Conservation (phyloP, 2,797 vertebrate species). For the Antrozous pallidus region DNA sequence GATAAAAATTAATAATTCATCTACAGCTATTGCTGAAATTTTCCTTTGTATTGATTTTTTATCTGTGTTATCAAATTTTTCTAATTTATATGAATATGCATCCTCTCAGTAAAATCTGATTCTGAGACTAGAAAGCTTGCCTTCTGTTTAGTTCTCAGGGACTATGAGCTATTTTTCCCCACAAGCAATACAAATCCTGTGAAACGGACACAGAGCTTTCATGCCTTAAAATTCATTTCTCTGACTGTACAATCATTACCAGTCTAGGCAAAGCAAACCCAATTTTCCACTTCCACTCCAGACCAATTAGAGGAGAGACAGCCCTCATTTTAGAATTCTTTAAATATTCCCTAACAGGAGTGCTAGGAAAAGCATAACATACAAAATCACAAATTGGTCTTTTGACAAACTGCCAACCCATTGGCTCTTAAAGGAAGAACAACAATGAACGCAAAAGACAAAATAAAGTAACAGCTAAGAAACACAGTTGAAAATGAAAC, state of each 20-base stretch:
- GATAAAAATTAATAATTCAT: conserved; percentile 17
- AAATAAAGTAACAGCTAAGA: conserved; percentile 26
- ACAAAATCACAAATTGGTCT: conserved; percentile 19
- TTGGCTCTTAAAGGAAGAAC: conserved; percentile 26
- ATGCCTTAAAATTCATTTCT: conserved; percentile 29
- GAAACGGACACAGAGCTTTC: conserved; percentile 8
- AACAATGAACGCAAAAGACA: not conserved
- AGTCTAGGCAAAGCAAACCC: conserved; percentile 4
- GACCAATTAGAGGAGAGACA: not conserved
- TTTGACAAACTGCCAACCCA: conserved; percentile 38
- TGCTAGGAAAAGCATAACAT: conserved; percentile 39
- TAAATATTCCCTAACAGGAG: conserved; percentile 17
- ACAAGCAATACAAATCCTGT: not conserved
- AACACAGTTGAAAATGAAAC: not conserved
- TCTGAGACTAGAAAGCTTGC: conserved; percentile 39
- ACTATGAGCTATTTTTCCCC: not conserved
- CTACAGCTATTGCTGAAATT: conserved; percentile 5
- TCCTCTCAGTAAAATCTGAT: conserved; percentile 19
- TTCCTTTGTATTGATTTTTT: conserved; percentile 48
- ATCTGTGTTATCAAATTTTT: not conserved
- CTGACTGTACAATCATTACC: not conserved
- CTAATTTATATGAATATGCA: conserved; percentile 28
- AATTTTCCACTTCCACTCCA: conserved; percentile 4
- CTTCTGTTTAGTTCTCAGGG: conserved; percentile 5
- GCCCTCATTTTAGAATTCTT: conserved; percentile 38